Evolutionary conservation across 2,113 vertebrate genomes (phyloP).

Genomic region (Dunckerocampus dactyliophorus): DNA sequence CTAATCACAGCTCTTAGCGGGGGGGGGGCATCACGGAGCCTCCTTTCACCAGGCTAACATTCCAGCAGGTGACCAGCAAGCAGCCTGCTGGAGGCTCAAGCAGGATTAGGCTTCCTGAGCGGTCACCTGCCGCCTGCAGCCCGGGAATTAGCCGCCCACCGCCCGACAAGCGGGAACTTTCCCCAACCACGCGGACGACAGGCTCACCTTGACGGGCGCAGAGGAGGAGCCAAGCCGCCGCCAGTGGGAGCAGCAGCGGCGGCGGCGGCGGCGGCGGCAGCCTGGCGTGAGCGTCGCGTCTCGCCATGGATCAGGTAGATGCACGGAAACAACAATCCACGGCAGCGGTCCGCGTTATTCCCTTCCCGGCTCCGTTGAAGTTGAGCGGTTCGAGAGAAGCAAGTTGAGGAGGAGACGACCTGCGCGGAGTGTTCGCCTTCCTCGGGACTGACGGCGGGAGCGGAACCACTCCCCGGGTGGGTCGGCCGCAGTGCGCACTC

Average conservation of each 20-base stretch:
- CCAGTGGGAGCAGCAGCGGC: neutral
- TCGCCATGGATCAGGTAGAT: neutral
- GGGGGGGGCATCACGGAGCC: too few species aligned
- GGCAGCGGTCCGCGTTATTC: neutral
- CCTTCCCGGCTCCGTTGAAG: neutral
- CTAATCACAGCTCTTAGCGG: too few species aligned
- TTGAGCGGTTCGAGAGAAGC: neutral
- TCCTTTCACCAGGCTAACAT: conserved; percentile 10
- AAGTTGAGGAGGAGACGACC: conserved; percentile 35
- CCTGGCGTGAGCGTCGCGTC: neutral
- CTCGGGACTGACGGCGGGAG: conserved; percentile 14
- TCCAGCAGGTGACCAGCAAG: conserved; percentile 51
- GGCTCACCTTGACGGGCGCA: conserved; percentile 1
- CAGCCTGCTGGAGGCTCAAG: conserved; percentile 42
- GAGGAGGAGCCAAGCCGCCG: conserved; percentile 1
- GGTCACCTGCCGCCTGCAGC: conserved; percentile 57
- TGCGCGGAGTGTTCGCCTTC: neutral
- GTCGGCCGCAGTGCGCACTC: conserved; percentile 32
- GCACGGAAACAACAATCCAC: neutral
- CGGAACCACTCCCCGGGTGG: conserved; percentile 33
- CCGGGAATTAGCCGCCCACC: conserved; percentile 19
- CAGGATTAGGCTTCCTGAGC: conserved; percentile 51
- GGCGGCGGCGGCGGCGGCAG: neutral
- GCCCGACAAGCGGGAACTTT: conserved; percentile 34
- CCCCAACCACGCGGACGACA: neutral